A percentile compares a stretch with the other conserved stretches of the same genome.
phyloP scores from a whole-genome alignment of 1,140 invertebrate genomes.

The Ridgeia piscesae region DNA sequence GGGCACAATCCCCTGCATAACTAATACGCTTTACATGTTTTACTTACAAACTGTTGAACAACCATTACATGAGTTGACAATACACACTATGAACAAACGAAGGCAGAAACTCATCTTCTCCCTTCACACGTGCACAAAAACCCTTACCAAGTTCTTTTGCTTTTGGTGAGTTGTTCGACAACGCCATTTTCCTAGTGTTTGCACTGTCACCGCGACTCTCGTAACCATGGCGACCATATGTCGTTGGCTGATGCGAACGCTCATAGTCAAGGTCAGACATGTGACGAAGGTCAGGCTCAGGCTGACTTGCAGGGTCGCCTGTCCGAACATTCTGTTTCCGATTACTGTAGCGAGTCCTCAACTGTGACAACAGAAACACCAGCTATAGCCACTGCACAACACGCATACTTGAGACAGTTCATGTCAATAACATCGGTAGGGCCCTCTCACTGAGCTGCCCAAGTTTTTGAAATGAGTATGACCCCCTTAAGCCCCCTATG shows the following conservation, averaged over 20 bases:
- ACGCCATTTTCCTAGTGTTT: not conserved
- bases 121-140: not conserved
- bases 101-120: not conserved
- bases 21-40: too few relatives aligned
- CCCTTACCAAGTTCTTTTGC: not conserved
- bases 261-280: not conserved
- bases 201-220: slow-evolving; percentile 17
- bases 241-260: not conserved
- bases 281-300: not conserved
- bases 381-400: not conserved
- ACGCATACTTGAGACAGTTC: too few relatives aligned
- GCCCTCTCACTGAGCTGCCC: too few relatives aligned
- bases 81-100: not conserved
- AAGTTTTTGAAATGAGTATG: too few relatives aligned
- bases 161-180: not conserved
- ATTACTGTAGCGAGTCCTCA: not conserved
- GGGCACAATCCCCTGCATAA: too few relatives aligned
- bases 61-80: not conserved
- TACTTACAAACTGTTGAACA: not conserved
- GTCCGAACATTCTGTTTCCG: not conserved
- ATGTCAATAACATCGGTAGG: too few relatives aligned
- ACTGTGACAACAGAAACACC: not conserved
- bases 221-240: not conserved
- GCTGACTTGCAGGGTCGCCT: not conserved
- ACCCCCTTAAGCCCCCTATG: too few relatives aligned